Evolutionary conservation across 2,113 vertebrate genomes (phyloP), one percentile per base, ranked within the genome.

Genomic region (Polyodon spathula): DNA sequence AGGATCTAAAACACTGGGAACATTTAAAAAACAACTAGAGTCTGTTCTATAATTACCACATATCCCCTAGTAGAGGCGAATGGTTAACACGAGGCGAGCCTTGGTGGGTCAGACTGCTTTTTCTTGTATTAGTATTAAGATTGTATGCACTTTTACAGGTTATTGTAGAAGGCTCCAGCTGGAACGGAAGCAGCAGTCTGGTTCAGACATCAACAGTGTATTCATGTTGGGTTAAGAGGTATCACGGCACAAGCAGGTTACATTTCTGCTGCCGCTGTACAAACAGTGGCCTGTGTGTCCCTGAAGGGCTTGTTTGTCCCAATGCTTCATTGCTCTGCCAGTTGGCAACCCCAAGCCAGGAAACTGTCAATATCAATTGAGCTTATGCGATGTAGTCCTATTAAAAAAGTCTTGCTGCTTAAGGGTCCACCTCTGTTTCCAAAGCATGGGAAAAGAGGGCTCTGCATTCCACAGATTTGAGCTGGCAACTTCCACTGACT

Each of bases 321-420:
- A 59, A 58, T 60, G 85, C 86, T 82, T 78, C 74, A 70, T 64
- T 76, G 79, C 81, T 73, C 80, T 84, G 88, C 85, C 88, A 86
- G 84, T 84, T 91, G 88, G 87, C 87, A 86, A 69, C 58, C 63
- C 76, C 8, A 78, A 82, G 84, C 86, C 88, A 89, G 89, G 84
- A 89, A 88, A 83, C 86, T 91, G 89, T 91, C 89, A 88, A 78
- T 85, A 86, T 82, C 82, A 83, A 91, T 90, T 84, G 81, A 76
- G 77, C 72, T 81, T 80, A 76, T 72, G 84, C 78, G 61, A 75
- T 68, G 76, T 79, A 80, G 82, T 70, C 81, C 81, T 77, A 86
- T 83, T 86, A 82, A 85, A 86, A 79, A 69, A 81, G 79, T 72
- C 80, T 81, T 83, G 83, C 82, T 84, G 81, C 77, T 80, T 76